A percentile compares a stretch with the other conserved stretches of the same genome.
These are phyloP conservation scores for Petrocephalus zakoni DNA, from an alignment of 2,113 vertebrate species.

Conservation along the genomic window DNA sequence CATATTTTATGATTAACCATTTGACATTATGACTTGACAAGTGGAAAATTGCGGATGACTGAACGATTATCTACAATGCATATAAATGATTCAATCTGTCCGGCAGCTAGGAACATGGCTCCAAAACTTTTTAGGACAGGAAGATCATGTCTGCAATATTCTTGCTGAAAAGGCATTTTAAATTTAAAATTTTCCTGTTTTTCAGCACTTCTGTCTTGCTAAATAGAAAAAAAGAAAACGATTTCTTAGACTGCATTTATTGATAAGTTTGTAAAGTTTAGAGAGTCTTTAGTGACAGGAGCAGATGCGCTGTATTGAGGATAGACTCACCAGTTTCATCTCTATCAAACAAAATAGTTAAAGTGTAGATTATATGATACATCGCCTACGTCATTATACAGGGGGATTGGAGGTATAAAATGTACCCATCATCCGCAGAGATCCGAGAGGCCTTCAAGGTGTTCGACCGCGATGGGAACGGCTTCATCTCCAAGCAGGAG, in stretches of 20 bases:
- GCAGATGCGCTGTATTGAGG: not conserved
- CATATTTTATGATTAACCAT: constrained; percentile 44
- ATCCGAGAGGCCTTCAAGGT: constrained; percentile 93
- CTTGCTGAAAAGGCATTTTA: not conserved
- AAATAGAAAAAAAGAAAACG: not conserved
- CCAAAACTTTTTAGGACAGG: constrained; percentile 19
- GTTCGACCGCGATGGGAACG: constrained; percentile 87
- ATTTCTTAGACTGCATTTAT: not conserved
- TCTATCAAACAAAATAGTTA: not conserved
- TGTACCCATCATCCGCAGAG: constrained; percentile 56
- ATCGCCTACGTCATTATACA: not conserved
- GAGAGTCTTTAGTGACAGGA: not conserved
- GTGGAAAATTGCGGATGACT: constrained; percentile 36
- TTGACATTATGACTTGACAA: constrained; percentile 36
- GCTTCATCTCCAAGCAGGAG: constrained; percentile 97
- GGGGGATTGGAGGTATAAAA: not conserved
- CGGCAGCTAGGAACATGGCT: not conserved
- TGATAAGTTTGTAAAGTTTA: not conserved
- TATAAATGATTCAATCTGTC: constrained; percentile 40
- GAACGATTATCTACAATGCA: constrained; percentile 32
- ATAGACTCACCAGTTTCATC: not conserved
- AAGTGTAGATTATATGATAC: not conserved
- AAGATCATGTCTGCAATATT: not conserved
- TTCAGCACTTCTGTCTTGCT: not conserved
- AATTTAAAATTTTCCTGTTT: not conserved